phyloP scores from a whole-genome alignment of 2,888 invertebrate species.

The Drosophila meridiana region DNA sequence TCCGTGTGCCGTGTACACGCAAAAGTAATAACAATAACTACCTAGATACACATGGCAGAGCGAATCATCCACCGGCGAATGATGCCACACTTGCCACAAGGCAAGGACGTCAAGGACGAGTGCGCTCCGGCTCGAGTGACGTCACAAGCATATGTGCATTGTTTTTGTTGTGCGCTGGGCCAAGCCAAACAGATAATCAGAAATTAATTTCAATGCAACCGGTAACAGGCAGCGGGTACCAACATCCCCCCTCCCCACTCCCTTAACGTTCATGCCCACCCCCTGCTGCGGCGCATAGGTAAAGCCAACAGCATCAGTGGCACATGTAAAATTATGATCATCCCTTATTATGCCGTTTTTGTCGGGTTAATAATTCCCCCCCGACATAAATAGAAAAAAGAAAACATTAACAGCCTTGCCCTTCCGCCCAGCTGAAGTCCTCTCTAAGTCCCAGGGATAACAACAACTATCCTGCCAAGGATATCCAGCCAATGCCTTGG shows the following conservation, averaged over 20 bases:
- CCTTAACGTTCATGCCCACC: constrained; percentile 1
- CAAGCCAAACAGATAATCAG: constrained; percentile 84
- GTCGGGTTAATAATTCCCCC: constrained; percentile 75
- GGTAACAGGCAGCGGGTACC: constrained; percentile 20
- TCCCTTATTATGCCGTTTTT: constrained; percentile 81
- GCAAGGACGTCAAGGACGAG: constrained; percentile 74
- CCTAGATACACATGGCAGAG: constrained; percentile 29
- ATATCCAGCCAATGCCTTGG: constrained; percentile 37
- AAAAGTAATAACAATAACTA: constrained; percentile 75
- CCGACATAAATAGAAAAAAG: constrained; percentile 28
- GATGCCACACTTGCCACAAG: constrained; percentile 67
- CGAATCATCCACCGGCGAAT: constrained; percentile 62
- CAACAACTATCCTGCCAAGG: constrained; percentile 47
- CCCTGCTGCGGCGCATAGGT: constrained; percentile 52
- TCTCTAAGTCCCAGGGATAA: constrained; percentile 55
- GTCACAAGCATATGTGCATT: constrained; percentile 76
- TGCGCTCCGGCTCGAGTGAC: constrained; percentile 41
- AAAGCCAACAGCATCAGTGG: constrained; percentile 27
- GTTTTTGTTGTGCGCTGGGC: constrained; percentile 50
- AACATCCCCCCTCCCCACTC: not conserved
- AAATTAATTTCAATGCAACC: constrained; percentile 84
- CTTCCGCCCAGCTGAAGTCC: constrained; percentile 14
- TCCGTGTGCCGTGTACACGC: constrained; percentile 53
- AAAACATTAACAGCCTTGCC: constrained; percentile 60
- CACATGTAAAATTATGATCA: constrained; percentile 81